Percentiles rank a stretch among this genome's conserved stretches.
Conservation (phyloP, 2,113 vertebrate genomes). For the Oxyura jamaicensis region DNA sequence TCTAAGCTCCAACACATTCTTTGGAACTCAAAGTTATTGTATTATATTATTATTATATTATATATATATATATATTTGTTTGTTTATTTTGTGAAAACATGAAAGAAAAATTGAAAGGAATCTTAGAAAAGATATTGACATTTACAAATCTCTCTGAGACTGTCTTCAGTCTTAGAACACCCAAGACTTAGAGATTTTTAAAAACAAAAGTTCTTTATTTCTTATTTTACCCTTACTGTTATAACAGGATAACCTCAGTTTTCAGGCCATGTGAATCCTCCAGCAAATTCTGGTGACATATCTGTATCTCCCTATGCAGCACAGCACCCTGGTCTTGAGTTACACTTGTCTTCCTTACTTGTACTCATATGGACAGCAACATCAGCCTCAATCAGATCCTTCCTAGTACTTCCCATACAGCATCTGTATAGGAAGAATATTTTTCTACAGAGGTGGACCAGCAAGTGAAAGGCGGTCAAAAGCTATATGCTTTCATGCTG, state of each 20-base stretch:
- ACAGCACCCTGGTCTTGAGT: background rate
- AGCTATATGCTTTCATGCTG: slow-evolving; percentile 10
- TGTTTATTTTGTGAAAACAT: background rate
- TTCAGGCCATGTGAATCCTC: background rate
- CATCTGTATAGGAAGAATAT: background rate
- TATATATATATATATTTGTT: no score
- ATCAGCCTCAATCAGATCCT: background rate
- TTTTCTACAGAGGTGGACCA: background rate
- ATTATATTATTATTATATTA: no score
- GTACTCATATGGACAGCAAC: background rate
- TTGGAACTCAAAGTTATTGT: background rate
- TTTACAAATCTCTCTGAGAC: background rate
- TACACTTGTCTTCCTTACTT: background rate
- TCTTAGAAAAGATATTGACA: background rate
- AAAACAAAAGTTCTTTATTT: background rate
- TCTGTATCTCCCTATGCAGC: background rate
- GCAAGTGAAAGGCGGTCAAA: background rate
- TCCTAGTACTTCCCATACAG: background rate
- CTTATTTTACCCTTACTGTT: background rate
- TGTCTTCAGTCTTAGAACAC: background rate
- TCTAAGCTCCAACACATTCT: background rate
- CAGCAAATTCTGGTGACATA: background rate
- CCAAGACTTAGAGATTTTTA: background rate
- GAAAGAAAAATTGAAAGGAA: background rate
- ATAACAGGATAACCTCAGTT: background rate